Evolutionary conservation across 2,113 vertebrate species (phyloP), one percentile per base, ranked within the genome.

Genomic region (Lophochroa leadbeateri): DNA sequence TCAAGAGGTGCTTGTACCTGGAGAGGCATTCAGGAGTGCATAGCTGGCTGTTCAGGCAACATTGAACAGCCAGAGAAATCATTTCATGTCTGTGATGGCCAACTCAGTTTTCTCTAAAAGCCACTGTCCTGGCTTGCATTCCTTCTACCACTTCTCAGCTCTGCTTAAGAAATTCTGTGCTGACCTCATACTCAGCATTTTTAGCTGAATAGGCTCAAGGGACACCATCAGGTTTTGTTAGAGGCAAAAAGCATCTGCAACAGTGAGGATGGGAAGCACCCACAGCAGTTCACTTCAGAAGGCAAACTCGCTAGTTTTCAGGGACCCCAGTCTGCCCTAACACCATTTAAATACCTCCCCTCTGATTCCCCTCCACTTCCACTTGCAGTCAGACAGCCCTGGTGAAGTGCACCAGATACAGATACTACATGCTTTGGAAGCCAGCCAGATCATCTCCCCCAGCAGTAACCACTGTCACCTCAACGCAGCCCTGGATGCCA

Each of bases 1-100:
- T 92, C 77, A 69, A 95, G 94, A 94, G 86, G 84, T 92, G 69
- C 89, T 96, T 91, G 69, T 89, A 87, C 86, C 81, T 96, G 86
- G 89, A 94, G 89, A 94, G 80, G 61, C 39, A 76, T 68, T 88
- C 81, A 85, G 86, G 43, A 94, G 65, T 3, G 2, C 57, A 17
- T 27, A 52, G 77, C 69, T 81, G 80, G 19, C 80, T 94, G 37
- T 31, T 90, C 71, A 82, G 29, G 50, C 80, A 88, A n/a, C n/a
- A 8, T 43, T 47, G 33, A 80, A 35, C 2, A 25, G 86, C 29
- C 27, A 68, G 52, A 87, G 15, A 50, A 86, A 72, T 24, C 0
- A 10, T 39, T 57, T 31, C 1, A 16, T 52, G 61, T 60, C 21
- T 6, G 6, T 29, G 55, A 39, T 55, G 43, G 64, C 44, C 71